phyloP scores from a whole-genome alignment of 1,140 invertebrate species.

The Eriocheir sinensis region DNA sequence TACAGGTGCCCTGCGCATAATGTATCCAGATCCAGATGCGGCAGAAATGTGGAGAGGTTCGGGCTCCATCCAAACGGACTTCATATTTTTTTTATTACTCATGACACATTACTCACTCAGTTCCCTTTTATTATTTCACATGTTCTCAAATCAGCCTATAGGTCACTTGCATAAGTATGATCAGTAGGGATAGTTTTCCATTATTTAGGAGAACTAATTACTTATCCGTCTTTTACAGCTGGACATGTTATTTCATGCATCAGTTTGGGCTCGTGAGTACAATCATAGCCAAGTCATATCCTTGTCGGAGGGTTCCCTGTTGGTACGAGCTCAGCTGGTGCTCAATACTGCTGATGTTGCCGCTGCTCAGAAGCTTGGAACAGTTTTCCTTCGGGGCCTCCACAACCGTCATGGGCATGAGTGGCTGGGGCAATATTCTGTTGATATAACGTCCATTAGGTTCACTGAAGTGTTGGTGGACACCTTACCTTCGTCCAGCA shows the following conservation, averaged over 20 bases:
- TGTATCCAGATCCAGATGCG: no score
- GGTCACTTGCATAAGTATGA: no score
- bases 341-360: constrained; percentile 74
- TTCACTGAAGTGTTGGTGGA: constrained; percentile 79
- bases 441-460: constrained; percentile 82
- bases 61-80: no score
- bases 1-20: no score
- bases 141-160: no score
- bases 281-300: constrained; percentile 77
- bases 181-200: background rate
- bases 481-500: constrained; percentile 49
- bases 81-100: background rate
- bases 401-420: constrained; percentile 80
- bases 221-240: constrained; percentile 77
- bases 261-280: constrained; percentile 79
- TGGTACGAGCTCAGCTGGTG: constrained; percentile 67
- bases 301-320: constrained; percentile 72
- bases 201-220: background rate
- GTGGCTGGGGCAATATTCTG: constrained; percentile 81
- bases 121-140: no score
- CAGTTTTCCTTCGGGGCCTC: constrained; percentile 81
- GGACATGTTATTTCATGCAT: constrained; percentile 79
- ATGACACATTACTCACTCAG: background rate
- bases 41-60: no score
- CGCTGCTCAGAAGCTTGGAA: constrained; percentile 80